Evolutionary conservation across 1,140 invertebrate genomes (phyloP), one percentile per base, ranked within the genome.

Genomic region (Aphaenogaster rudis): DNA sequence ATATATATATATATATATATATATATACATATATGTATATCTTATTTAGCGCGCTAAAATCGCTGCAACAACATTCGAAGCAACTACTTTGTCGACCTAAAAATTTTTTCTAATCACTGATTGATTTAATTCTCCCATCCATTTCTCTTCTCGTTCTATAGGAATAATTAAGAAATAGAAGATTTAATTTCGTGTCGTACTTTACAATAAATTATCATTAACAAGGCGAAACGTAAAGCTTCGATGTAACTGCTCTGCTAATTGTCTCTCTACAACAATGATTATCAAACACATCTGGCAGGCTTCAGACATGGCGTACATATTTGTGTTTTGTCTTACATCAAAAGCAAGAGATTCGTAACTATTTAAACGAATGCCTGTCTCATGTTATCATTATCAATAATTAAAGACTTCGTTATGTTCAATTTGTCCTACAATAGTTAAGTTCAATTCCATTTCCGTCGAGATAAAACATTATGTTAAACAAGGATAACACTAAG

Each of bases 201-300:
- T 52, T 66, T 39, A 50, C 11, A 3, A 66, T 21, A 50, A 66
- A 80, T 66, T 39, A 67, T 80, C n/a, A 28, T 45, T 42, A 54
- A 42, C n/a, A 21, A 69, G 33, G 42, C 45, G 9, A 80, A 67
- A 80, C 2, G 13, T 52, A 61, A 59, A 57, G 11, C n/a, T 36
- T 28, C 15, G 54, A 61, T 17, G 17, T 59, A 78, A 78, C 6
- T 28, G 36, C 33, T 66, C 28, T n/a, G 39, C 21, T 81, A 45
- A 21, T 48, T 11, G 28, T 72, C 7, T 48, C 42, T 71, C 21
- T 71, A 42, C 63, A 8, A 13, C 64, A 67, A 80, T 42, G 63
- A 69, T 80, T 80, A 67, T 80, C 61, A 79, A 66, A 72, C 15
- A 76, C 28, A 36, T 67, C 33, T 80, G 78, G 78, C 78, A 80